phyloP scores from a whole-genome alignment of 2,113 vertebrate genomes.

The human region GRCh38 chr1:45540501-45541000 shows the following conservation, averaged over 20 bases:
- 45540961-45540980: neutral
- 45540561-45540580: neutral
- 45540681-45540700: slow-evolving; percentile 41
- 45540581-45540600: neutral
- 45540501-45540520: slow-evolving; percentile 31
- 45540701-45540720: neutral
- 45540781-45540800: neutral
- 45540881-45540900: neutral
- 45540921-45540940: neutral
- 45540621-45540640: slow-evolving; percentile 59
- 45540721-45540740: neutral
- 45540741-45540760: neutral
- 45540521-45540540: neutral
- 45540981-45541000: neutral
- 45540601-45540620: slow-evolving; percentile 68
- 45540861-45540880: neutral
- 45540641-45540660: neutral
- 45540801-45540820: neutral
- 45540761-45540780: neutral
- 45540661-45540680: neutral
- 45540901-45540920: neutral
- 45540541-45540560: slow-evolving; percentile 30
- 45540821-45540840: neutral
- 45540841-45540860: neutral
- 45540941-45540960: neutral